A percentile compares a stretch with the other conserved stretches of the same genome.
These are phyloP conservation scores for Dasyornis broadbenti DNA, from an alignment of 2,113 vertebrate genomes.

Conservation along the genomic window DNA sequence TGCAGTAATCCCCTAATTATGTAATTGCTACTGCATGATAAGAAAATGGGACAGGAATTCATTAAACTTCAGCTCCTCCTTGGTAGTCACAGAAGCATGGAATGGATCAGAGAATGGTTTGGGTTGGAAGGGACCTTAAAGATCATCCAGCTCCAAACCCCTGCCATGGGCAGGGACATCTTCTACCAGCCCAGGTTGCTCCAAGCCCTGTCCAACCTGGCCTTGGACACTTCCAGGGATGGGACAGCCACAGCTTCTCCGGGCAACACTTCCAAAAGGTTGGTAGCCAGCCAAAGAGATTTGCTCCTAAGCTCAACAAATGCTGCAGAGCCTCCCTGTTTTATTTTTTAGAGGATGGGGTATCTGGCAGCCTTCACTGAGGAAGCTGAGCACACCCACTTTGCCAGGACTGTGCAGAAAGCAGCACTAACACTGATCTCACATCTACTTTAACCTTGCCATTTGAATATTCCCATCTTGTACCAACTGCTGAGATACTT, in stretches of 20 bases:
- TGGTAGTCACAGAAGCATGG: background rate
- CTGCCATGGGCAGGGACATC: background rate
- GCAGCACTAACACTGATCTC: background rate
- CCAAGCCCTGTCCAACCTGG: background rate
- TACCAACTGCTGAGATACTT: background rate
- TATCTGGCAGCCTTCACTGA: background rate
- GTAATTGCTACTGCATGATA: background rate
- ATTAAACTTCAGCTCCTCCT: conserved; percentile 2
- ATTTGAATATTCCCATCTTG: background rate
- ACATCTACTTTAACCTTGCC: background rate
- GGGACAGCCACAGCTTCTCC: background rate
- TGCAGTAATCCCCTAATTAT: conserved; percentile 6
- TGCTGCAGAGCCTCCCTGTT: accelerated
- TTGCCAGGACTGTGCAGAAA: background rate
- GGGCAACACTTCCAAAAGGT: background rate
- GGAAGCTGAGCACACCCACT: background rate
- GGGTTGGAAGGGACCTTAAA: background rate
- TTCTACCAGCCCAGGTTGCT: background rate
- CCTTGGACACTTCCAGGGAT: background rate
- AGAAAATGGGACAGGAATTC: conserved; percentile 17
- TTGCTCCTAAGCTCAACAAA: background rate
- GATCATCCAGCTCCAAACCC: background rate
- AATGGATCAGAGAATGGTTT: background rate
- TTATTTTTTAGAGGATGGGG: background rate
- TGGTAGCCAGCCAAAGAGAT: background rate